phyloP scores from a whole-genome alignment of 1,140 invertebrate genomes.

The Megathymus violae region DNA sequence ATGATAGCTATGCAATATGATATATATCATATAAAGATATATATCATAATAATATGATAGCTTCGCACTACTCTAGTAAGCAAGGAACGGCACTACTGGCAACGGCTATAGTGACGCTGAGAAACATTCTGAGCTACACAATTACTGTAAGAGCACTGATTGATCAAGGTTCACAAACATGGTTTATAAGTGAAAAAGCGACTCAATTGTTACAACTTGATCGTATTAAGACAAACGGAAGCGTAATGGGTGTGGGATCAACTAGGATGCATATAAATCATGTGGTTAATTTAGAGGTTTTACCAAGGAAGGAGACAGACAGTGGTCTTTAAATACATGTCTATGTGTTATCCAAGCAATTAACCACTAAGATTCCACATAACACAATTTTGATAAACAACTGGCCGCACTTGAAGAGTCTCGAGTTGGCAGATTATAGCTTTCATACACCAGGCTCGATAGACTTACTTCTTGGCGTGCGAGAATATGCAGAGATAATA shows the following conservation, averaged over 20 bases:
- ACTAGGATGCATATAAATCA: conserved; percentile 21
- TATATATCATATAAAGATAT: too few species aligned
- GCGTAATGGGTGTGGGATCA: conserved; percentile 3
- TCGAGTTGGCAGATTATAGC: conserved; percentile 45
- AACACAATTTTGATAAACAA: conserved; percentile 31
- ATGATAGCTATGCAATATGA: too few species aligned
- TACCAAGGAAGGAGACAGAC: conserved; percentile 31
- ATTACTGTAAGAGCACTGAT: conserved; percentile 36
- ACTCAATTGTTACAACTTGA: conserved; percentile 35
- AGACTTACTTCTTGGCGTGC: conserved; percentile 47
- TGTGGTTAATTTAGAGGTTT: conserved; percentile 34
- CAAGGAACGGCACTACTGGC: conserved; percentile 28
- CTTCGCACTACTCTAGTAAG: conserved; percentile 5
- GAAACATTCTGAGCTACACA: background rate
- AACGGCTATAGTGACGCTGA: conserved; percentile 35
- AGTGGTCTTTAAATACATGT: conserved; percentile 15
- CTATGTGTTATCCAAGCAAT: conserved; percentile 44
- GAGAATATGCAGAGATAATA: conserved; percentile 46
- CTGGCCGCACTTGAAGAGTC: conserved; percentile 42
- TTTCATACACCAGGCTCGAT: conserved; percentile 40
- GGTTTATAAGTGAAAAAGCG: conserved; percentile 40
- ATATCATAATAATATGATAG: too few species aligned
- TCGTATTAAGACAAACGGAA: conserved; percentile 1
- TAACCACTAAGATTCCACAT: conserved; percentile 47
- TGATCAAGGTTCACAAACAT: too few species aligned